phyloP scores from a whole-genome alignment of 2,113 vertebrate species.

The Rhineura floridana region DNA sequence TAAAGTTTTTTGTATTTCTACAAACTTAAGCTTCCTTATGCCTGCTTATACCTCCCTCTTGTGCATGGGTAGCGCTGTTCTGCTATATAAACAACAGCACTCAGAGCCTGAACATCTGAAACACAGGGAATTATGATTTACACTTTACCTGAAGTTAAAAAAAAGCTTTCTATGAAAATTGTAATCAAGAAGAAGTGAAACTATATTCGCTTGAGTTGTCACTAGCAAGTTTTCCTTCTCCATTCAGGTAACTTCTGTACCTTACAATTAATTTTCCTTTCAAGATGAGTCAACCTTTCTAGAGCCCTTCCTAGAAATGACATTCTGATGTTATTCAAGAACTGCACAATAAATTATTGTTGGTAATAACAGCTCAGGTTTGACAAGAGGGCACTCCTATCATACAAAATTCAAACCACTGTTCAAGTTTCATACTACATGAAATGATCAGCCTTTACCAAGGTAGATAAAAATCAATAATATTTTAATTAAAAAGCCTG shows the following conservation, averaged over 20 bases:
- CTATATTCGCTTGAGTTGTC: not conserved
- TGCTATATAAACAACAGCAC: not conserved
- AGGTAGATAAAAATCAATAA: not conserved
- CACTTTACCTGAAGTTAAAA: not conserved
- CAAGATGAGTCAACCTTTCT: constrained; percentile 10
- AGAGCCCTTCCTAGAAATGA: constrained; percentile 5
- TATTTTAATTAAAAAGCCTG: too few species aligned
- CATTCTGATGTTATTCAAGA: not conserved
- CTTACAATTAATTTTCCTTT: not conserved
- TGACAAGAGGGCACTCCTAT: not conserved
- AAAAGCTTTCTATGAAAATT: not conserved
- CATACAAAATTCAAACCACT: not conserved
- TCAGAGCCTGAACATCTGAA: not conserved
- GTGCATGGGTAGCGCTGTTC: not conserved
- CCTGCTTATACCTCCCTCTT: not conserved
- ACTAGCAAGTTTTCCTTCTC: not conserved
- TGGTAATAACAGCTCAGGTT: not conserved
- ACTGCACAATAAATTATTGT: not conserved
- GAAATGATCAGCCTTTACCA: not conserved
- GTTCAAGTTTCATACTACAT: not conserved
- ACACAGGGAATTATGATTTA: not conserved
- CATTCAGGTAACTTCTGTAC: not conserved
- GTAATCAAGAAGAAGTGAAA: not conserved
- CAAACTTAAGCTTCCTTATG: not conserved
- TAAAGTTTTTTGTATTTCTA: not conserved